phyloP scores from a whole-genome alignment of 2,888 invertebrate genomes.

The Diarsia mendica region DNA sequence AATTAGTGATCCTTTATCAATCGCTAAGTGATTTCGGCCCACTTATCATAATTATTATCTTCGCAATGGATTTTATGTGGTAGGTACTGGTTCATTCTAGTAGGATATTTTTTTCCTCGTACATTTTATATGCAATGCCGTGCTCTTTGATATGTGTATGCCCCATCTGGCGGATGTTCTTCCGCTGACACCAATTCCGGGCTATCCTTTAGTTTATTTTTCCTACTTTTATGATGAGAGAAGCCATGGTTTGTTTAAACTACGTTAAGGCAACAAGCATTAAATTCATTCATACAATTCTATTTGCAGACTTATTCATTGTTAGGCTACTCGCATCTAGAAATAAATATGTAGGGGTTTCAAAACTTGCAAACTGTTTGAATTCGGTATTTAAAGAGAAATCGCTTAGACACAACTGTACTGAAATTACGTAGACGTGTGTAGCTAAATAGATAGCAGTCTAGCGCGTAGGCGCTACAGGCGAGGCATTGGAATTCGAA shows the following conservation, averaged over 20 bases:
- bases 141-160: slow-evolving; percentile 73
- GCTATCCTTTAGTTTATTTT: slow-evolving; percentile 85
- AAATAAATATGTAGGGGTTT: slow-evolving; percentile 8
- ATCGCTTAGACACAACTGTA: slow-evolving; percentile 44
- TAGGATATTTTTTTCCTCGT: slow-evolving; percentile 43
- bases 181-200: slow-evolving; percentile 88
- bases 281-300: slow-evolving; percentile 79
- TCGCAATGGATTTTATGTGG: slow-evolving; percentile 9
- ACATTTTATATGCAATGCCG: slow-evolving; percentile 58
- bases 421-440: slow-evolving; percentile 66
- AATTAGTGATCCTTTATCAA: slow-evolving; percentile 26
- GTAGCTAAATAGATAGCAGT: slow-evolving; percentile 76
- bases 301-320: slow-evolving; percentile 41
- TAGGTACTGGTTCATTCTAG: slow-evolving; percentile 10
- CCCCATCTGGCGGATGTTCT: slow-evolving; percentile 89
- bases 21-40: slow-evolving; percentile 18
- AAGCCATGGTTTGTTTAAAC: slow-evolving; percentile 79
- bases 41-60: slow-evolving; percentile 24
- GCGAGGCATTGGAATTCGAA: slow-evolving; percentile 89
- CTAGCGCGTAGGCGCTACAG: slow-evolving; percentile 88
- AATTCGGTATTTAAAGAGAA: slow-evolving; percentile 48
- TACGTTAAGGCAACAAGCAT: slow-evolving; percentile 70
- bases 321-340: slow-evolving; percentile 10
- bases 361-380: slow-evolving; percentile 5
- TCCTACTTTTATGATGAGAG: slow-evolving; percentile 84